These are phyloP conservation scores for Lacanobia wlatinum DNA, from an alignment of 2,888 invertebrate species.

Conservation along the genomic window DNA sequence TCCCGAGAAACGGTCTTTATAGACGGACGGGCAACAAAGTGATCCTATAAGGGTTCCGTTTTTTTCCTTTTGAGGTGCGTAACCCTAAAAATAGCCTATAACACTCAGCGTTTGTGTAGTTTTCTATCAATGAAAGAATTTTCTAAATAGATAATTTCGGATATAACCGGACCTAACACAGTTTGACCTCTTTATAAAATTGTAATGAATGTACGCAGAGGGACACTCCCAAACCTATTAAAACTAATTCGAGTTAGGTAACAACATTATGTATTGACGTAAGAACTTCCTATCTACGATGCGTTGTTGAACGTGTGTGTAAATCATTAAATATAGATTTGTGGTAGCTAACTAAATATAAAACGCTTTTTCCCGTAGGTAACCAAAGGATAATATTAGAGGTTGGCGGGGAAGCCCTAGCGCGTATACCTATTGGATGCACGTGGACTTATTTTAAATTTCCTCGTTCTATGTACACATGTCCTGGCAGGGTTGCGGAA, in stretches of 20 bases:
- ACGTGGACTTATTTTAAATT: not conserved
- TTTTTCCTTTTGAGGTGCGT: no score
- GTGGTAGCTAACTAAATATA: conserved; percentile 38
- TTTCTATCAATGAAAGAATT: no score
- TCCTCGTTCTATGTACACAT: conserved; percentile 24
- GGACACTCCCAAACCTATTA: conserved; percentile 12
- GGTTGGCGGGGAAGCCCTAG: conserved; percentile 20
- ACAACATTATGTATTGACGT: conserved; percentile 35
- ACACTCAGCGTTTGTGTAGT: no score
- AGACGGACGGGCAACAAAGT: no score
- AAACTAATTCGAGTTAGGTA: conserved; percentile 23
- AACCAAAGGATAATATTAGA: conserved; percentile 1
- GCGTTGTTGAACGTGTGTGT: conserved; percentile 18
- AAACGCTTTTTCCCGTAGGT: conserved; percentile 41
- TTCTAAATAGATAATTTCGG: no score
- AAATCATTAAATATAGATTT: conserved; percentile 53
- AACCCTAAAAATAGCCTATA: no score
- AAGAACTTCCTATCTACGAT: conserved; percentile 22
- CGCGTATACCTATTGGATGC: conserved; percentile 6
- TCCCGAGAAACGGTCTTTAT: no score
- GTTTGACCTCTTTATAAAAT: not conserved
- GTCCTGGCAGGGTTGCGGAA: no score
- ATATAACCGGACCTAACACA: not conserved
- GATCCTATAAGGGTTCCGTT: no score
- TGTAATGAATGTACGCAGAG: not conserved